Conservation (phyloP, 2,888 invertebrate genomes). For the Sesia apiformis region DNA sequence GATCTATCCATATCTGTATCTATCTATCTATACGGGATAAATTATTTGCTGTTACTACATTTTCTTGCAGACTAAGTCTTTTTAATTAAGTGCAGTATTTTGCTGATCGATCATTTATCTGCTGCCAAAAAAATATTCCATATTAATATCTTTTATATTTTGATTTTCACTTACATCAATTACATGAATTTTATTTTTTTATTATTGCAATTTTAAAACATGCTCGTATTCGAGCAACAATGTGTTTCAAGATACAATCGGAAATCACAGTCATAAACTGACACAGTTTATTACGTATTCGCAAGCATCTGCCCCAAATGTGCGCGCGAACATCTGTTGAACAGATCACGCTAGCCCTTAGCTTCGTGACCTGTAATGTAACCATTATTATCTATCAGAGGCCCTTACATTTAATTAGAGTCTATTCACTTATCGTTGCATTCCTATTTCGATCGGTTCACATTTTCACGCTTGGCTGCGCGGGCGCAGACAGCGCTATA, state of each 20-base stretch:
- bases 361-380: constrained; percentile 40
- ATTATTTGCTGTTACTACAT: too few relatives aligned
- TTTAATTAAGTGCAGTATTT: too few relatives aligned
- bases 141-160: too few relatives aligned
- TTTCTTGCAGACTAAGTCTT: too few relatives aligned
- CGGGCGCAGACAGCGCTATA: constrained; percentile 35
- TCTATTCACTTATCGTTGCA: constrained; percentile 61
- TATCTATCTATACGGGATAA: too few relatives aligned
- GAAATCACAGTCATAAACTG: constrained; percentile 14
- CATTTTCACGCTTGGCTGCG: constrained; percentile 45
- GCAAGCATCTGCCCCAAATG: constrained; percentile 45
- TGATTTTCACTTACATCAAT: too few relatives aligned
- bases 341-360: constrained; percentile 22
- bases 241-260: constrained; percentile 20
- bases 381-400: constrained; percentile 42
- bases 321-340: constrained; percentile 17
- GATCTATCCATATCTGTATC: too few relatives aligned
- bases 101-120: too few relatives aligned
- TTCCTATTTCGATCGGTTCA: constrained; percentile 52
- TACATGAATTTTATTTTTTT: too few relatives aligned
- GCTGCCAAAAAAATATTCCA: too few relatives aligned
- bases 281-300: constrained; percentile 5
- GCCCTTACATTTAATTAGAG: constrained; percentile 58
- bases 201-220: too few relatives aligned
- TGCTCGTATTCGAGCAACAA: neutral